These are phyloP conservation scores for Heterodera filipjevi DNA, from an alignment of 2,888 invertebrate genomes.

Conservation along the genomic window DNA sequence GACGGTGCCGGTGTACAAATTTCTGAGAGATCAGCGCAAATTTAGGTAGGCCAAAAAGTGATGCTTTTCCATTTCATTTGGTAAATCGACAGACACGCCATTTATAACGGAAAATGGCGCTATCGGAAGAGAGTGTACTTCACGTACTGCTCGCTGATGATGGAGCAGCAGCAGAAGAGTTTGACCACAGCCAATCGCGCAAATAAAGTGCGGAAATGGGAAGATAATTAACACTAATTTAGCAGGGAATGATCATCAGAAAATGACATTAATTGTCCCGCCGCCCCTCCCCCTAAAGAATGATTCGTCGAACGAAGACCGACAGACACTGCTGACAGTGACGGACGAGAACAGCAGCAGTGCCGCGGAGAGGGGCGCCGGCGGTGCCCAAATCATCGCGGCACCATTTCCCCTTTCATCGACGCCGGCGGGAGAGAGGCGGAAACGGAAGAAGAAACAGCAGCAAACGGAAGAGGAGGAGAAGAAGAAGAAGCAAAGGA, in stretches of 20 bases:
- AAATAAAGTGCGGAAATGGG: background rate
- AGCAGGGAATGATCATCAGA: background rate
- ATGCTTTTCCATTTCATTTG: background rate
- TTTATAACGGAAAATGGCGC: conserved; percentile 61
- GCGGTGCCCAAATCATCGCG: background rate
- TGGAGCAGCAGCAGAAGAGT: conserved; percentile 26
- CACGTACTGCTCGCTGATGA: conserved; percentile 61
- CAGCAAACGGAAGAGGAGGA: conserved; percentile 21
- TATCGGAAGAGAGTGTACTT: conserved; percentile 64
- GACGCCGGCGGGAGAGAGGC: background rate
- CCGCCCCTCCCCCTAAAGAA: background rate
- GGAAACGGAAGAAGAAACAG: conserved; percentile 2
- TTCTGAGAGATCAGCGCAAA: conserved; percentile 59
- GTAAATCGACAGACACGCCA: conserved; percentile 46
- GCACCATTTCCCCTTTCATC: background rate
- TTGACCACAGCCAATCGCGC: background rate
- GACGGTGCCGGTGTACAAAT: conserved; percentile 62
- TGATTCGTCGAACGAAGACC: conserved; percentile 4
- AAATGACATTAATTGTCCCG: background rate
- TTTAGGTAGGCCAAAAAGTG: conserved; percentile 40
- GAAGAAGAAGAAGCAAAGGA: conserved; percentile 4
- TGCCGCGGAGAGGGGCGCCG: background rate
- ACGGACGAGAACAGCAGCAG: conserved; percentile 25
- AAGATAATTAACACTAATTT: background rate
- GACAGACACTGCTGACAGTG: conserved; percentile 14